Evolutionary conservation across 2,888 invertebrate genomes (phyloP), one percentile per base, ranked within the genome.

Genomic region (Resseliella maxima): DNA sequence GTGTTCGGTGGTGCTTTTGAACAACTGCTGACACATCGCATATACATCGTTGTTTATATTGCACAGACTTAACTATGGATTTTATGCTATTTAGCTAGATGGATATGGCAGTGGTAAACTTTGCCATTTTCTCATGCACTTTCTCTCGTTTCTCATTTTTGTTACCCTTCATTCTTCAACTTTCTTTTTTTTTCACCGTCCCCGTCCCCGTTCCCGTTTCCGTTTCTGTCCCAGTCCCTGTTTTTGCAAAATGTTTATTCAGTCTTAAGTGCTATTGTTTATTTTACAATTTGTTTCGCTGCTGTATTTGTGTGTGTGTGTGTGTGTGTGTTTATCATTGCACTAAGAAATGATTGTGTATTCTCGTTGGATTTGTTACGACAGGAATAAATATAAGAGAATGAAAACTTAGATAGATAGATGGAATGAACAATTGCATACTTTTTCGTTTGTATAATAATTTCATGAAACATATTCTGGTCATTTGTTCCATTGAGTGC

Each of bases 201-300:
- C 6, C 12, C 41, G 41, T 41, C 41, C 5, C 12, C 5, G 5
- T 12, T 5, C 6, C 12, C 5, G 41, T 50, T 18, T 50, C 46
- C 18, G 15, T 50, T 8, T 41, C 41, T 12, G 41, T 41, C 41
- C 12, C 41, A 41, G 12, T 41, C 12, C 41, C 41, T 50, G 2
- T 50, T 2, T 50, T 21, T 18, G 50, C 24, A 24, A 59, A 24
- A 31, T 72, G 72, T 72, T 72, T 72, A 31, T 72, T 72, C 72
- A 18, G 72, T 72, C 31, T 72, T 31, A 15, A 72, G 31, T 72
- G 35, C 72, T 72, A 72, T 72, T 72, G 31, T 72, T 72, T 72
- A 72, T 72, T 72, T 35, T n/a, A n/a, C n/a, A n/a, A 59, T 72
- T 35, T 72, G 12, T 72, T 35, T 72, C 31, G 15, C 31, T 72